phyloP scores from a whole-genome alignment of 1,140 invertebrate species.

The Aphis gossypii region DNA sequence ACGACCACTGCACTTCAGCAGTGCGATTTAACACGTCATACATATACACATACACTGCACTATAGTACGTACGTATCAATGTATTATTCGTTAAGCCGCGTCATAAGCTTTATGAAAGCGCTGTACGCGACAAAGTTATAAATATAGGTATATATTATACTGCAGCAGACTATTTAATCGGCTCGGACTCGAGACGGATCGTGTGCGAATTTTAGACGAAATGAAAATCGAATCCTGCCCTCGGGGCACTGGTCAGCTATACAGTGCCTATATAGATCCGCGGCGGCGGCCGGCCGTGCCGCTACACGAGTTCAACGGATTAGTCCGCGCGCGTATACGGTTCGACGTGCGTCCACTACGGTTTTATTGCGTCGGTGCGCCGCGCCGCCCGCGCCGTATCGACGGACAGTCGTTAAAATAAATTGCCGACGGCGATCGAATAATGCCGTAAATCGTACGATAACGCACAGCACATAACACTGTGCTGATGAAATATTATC shows the following conservation, averaged over 20 bases:
- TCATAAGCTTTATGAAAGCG: neutral
- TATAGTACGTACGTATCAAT: neutral
- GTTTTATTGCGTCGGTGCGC: conserved; percentile 21
- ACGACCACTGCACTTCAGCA: too few species aligned
- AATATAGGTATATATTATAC: neutral
- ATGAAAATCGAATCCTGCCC: neutral
- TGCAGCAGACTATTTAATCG: neutral
- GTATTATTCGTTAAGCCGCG: neutral
- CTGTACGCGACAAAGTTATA: neutral
- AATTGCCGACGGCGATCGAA: neutral
- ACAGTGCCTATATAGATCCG: neutral
- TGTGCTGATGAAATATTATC: too few species aligned
- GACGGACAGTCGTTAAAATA: conserved; percentile 16
- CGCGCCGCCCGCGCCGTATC: neutral
- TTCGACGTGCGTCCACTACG: conserved; percentile 15
- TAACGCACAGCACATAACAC: too few species aligned
- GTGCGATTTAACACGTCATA: too few species aligned
- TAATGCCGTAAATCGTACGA: too few species aligned
- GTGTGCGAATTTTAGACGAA: neutral
- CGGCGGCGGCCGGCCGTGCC: conserved; percentile 8
- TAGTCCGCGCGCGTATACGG: neutral
- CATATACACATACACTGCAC: neutral
- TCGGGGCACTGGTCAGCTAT: neutral
- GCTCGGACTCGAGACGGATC: neutral
- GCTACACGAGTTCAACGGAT: conserved; percentile 30